Percentiles rank a stretch among this genome's conserved stretches.
Conservation (phyloP, 92 coral and sea anemone species). For the Galaxea fascicularis region DNA sequence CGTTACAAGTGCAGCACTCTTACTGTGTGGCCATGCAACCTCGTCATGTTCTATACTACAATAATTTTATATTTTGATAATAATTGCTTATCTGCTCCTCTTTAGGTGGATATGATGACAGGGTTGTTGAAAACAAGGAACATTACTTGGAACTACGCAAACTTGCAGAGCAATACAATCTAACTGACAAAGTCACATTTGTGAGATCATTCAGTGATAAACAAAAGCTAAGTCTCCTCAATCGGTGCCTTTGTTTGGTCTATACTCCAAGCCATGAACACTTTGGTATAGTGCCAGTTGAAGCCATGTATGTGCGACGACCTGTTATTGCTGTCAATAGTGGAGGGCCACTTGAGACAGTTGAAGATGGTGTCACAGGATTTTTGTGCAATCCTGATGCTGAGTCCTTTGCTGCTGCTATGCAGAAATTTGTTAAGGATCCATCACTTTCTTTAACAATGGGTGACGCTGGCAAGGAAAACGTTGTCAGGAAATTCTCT, state of each 20-base stretch:
- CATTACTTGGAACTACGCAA: conserved; percentile 87
- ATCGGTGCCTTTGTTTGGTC: conserved; percentile 79
- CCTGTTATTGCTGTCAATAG: conserved; percentile 96
- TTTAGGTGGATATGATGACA: conserved; percentile 96
- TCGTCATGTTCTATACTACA: no score
- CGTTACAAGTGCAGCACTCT: no score
- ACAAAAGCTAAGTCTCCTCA: conserved; percentile 84
- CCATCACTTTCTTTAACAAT: conserved; percentile 62
- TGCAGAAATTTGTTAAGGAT: conserved; percentile 85
- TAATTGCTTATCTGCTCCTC: neutral
- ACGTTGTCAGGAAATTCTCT: conserved; percentile 94
- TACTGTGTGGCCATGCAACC: no score
- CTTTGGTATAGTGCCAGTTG: conserved; percentile 97
- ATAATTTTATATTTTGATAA: no score
- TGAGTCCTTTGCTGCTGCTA: conserved; percentile 89
- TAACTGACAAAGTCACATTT: conserved; percentile 86
- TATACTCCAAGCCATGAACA: conserved; percentile 99
- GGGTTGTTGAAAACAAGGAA: conserved; percentile 94
- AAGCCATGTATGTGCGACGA: conserved; percentile 94
- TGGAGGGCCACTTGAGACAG: conserved; percentile 98
- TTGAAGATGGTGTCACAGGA: conserved; percentile 86
- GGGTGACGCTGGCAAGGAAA: conserved; percentile 86
- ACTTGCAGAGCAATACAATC: conserved; percentile 79
- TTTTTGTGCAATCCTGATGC: conserved; percentile 94
- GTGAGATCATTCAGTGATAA: conserved; percentile 89